Percentiles rank a stretch among this genome's conserved stretches.
Conservation (phyloP, 2,113 vertebrate genomes). For the Smithornis capensis region DNA sequence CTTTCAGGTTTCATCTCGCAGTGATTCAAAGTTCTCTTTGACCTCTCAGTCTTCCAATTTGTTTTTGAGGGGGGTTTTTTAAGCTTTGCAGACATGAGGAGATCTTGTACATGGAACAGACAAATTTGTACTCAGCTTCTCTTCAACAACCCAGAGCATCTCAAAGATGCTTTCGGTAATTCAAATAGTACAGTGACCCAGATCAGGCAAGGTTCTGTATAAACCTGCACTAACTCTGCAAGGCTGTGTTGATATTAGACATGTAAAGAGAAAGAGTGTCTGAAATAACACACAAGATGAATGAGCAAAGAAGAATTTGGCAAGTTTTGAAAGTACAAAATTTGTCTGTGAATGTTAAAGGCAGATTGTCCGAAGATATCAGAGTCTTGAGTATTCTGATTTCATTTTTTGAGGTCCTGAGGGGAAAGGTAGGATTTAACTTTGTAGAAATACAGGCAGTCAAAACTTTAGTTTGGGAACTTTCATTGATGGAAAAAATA, state of each 20-base stretch:
- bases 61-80: neutral
- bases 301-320: neutral
- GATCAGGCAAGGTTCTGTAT: neutral
- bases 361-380: neutral
- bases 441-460: neutral
- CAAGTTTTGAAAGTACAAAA: neutral
- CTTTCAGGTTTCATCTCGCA: neutral
- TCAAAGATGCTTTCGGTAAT: neutral
- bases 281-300: neutral
- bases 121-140: neutral
- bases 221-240: neutral
- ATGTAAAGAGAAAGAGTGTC: neutral
- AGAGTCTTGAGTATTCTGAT: neutral
- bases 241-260: neutral
- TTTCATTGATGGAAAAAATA: neutral
- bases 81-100: neutral
- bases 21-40: neutral
- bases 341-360: neutral
- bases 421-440: neutral
- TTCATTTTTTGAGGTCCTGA: neutral
- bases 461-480: neutral
- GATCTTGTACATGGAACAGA: neutral
- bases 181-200: neutral
- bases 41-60: neutral
- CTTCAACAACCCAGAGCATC: neutral